phyloP scores from a whole-genome alignment of 2,113 vertebrate genomes.

The Tyto alba region DNA sequence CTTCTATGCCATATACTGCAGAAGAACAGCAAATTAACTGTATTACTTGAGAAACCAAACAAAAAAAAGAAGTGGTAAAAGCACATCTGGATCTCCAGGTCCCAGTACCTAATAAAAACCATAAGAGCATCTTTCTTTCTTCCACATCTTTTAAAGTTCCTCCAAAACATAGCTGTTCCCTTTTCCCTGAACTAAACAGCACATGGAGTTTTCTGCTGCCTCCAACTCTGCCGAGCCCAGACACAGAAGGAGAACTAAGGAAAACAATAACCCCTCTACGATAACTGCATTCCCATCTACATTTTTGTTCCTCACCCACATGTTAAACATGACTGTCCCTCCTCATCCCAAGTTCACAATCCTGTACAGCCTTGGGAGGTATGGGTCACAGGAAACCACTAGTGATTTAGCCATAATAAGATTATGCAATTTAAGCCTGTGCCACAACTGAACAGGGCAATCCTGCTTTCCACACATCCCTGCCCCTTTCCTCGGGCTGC shows the following conservation, averaged over 20 bases:
- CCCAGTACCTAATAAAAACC: background rate
- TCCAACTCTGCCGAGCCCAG: background rate
- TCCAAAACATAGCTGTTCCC: background rate
- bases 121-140: background rate
- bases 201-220: background rate
- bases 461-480: background rate
- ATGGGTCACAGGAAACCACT: background rate
- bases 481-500: background rate
- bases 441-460: background rate
- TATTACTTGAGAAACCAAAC: background rate
- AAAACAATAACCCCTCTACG: background rate
- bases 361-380: background rate
- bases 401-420: background rate
- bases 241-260: background rate
- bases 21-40: background rate
- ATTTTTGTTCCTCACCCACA: background rate
- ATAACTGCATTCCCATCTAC: background rate
- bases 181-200: background rate
- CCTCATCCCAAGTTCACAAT: background rate
- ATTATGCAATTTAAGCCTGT: background rate
- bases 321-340: fast-evolving
- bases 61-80: background rate
- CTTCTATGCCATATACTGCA: background rate
- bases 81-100: background rate
- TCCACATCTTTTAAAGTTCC: background rate